These are phyloP conservation scores for Eumacrocentrus americanus DNA, from an alignment of 2,888 invertebrate genomes.

Conservation along the genomic window DNA sequence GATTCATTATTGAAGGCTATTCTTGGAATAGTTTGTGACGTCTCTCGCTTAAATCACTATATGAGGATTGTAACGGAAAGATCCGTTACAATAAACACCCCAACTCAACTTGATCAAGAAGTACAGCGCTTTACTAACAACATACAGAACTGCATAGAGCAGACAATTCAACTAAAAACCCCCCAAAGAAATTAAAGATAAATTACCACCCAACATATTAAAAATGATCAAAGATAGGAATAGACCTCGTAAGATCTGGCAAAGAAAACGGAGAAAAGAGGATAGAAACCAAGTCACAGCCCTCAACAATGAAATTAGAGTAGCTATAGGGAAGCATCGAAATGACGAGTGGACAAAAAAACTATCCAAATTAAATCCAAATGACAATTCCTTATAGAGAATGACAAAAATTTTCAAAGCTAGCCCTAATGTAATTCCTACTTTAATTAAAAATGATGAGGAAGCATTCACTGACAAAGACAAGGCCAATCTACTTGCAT, in stretches of 20 bases:
- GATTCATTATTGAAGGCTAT: too few relatives aligned
- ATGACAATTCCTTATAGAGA: conserved; percentile 18
- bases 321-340: conserved; percentile 14
- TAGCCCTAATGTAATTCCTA: conserved; percentile 27
- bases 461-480: conserved; percentile 31
- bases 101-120: conserved; percentile 18
- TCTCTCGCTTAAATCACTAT: too few relatives aligned
- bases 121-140: conserved; percentile 17
- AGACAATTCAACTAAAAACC: background rate
- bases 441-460: conserved; percentile 12
- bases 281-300: too few relatives aligned
- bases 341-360: conserved; percentile 24
- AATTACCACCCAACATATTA: conserved; percentile 3
- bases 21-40: too few relatives aligned
- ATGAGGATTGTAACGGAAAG: too few relatives aligned
- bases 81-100: too few relatives aligned
- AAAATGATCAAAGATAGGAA: conserved; percentile 19
- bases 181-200: background rate
- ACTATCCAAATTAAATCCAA: conserved; percentile 22
- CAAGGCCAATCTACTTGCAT: conserved; percentile 36
- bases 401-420: conserved; percentile 25
- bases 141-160: background rate
- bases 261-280: conserved; percentile 19
- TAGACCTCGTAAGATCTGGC: conserved; percentile 13
- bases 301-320: conserved; percentile 27